Evolutionary conservation across 2,797 vertebrate genomes (phyloP), one percentile per base, ranked within the genome.

Genomic region (Acanthis flammea): DNA sequence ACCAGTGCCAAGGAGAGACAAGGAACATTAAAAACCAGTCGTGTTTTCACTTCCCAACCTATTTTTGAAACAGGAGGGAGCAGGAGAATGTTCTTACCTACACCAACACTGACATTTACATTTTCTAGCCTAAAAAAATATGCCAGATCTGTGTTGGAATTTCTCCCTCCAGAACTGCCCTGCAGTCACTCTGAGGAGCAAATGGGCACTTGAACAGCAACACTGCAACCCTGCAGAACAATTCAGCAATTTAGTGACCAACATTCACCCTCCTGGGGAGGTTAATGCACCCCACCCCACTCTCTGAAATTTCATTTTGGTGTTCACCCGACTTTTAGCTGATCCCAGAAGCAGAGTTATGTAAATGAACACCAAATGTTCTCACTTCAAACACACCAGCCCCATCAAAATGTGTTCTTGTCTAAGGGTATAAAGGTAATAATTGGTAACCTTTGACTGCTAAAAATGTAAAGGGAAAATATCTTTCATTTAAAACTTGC

Each of bases 401-500:
- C 89, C 57, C 76, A 88, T 66, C 85, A 84, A 76, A 88, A 83
- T 57, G 51, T 66, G 54, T 58, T 94, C 73, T 27, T 13, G 19
- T 90, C 60, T 50, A 17, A 91, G 55, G 66, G 37, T 80, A 84
- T 60, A 63, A 86, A 95, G 91, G 92, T 96, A 96, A 90, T 45
- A 74, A 94, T 92, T 97, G 95, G 92, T 96, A 97, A 97, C 97
- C 97, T 98, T 94, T 94, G 95, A 68, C 73, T 63, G 86, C 95
- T 97, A 96, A 94, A 97, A 96, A 97, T 94, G 95, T 95, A 95
- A 93, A 97, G 95, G 95, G 90, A 96, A 96, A 95, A 97, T 95
- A 96, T 96, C 54, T 98, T 97, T 97, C 97, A 96, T 95, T 98
- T 97, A 97, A 97, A 97, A 98, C 94, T 95, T 96, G 93, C 96